Conservation (phyloP, 2,888 invertebrate genomes). For the Clusia tigrina region DNA sequence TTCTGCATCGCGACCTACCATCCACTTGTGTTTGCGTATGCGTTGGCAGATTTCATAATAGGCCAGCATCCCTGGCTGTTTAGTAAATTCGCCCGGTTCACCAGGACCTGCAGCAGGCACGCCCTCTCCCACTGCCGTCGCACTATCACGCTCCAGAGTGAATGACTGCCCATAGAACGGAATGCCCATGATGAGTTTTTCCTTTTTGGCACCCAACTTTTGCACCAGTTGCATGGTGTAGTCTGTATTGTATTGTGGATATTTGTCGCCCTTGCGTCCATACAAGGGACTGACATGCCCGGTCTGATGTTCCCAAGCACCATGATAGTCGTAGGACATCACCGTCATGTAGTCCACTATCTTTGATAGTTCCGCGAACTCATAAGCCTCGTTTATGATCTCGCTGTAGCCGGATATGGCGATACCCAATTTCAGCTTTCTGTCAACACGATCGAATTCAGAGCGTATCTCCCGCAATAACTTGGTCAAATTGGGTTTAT, state of each 20-base stretch:
- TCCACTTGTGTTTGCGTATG: constrained; percentile 75
- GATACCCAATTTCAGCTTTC: constrained; percentile 77
- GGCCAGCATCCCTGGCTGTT: constrained; percentile 86
- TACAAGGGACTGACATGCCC: constrained; percentile 84
- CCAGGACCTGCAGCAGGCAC: constrained; percentile 77
- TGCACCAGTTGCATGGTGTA: constrained; percentile 81
- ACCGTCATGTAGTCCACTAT: constrained; percentile 82
- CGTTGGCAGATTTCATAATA: constrained; percentile 86
- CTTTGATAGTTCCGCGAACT: constrained; percentile 74
- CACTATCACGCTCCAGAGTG: constrained; percentile 66
- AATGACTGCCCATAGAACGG: constrained; percentile 91
- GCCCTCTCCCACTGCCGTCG: constrained; percentile 67
- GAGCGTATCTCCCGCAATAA: constrained; percentile 71
- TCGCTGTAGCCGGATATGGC: constrained; percentile 90
- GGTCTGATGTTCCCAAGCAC: constrained; percentile 83
- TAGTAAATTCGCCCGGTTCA: constrained; percentile 80
- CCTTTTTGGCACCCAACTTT: constrained; percentile 76
- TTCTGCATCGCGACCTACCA: constrained; percentile 69
- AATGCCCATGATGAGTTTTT: constrained; percentile 81
- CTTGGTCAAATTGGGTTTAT: constrained; percentile 80
- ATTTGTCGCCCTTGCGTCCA: constrained; percentile 71
- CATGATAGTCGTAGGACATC: constrained; percentile 90
- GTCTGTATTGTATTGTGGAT: constrained; percentile 82
- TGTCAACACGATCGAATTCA: constrained; percentile 53
- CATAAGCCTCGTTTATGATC: constrained; percentile 87